A percentile compares a stretch with the other conserved stretches of the same genome.
These are phyloP conservation scores for Drosophila watanabei DNA, from an alignment of 1,140 invertebrate species.

Conservation along the genomic window DNA sequence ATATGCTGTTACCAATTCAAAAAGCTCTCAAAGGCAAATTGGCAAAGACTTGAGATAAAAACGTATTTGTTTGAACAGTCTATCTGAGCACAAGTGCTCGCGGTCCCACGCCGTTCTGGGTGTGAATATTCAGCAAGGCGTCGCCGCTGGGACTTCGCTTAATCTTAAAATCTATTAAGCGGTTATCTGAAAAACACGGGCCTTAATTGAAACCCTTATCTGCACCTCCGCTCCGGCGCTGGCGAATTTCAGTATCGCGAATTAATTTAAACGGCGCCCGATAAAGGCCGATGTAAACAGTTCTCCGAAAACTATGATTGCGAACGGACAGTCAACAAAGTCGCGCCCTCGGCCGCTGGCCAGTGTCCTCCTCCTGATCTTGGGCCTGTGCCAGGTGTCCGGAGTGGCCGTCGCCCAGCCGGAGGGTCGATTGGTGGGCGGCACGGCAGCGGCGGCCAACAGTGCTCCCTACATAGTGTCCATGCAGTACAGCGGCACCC, in stretches of 20 bases:
- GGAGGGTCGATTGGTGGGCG: conserved; percentile 80
- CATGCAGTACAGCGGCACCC: conserved; percentile 74
- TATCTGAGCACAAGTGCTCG: conserved; percentile 4
- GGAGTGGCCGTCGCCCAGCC: conserved; percentile 41
- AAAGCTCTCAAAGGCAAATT: conserved; percentile 1
- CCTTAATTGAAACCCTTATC: conserved; percentile 74
- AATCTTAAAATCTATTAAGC: conserved; percentile 65
- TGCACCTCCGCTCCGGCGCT: neutral
- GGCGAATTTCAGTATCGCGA: conserved; percentile 45
- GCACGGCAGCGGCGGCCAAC: conserved; percentile 60
- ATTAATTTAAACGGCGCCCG: conserved; percentile 69
- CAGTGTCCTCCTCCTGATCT: conserved; percentile 17
- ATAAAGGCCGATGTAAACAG: conserved; percentile 69
- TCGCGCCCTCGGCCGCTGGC: conserved; percentile 6
- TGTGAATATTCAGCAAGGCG: conserved; percentile 7
- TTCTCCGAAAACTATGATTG: conserved; percentile 59
- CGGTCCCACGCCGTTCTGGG: neutral
- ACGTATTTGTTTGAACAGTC: conserved; percentile 14
- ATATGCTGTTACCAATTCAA: neutral
- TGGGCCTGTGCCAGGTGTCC: conserved; percentile 38
- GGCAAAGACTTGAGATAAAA: conserved; percentile 6
- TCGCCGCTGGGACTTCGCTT: conserved; percentile 14
- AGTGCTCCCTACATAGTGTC: conserved; percentile 84
- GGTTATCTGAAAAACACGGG: conserved; percentile 60
- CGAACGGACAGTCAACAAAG: conserved; percentile 49